Percentiles rank a stretch among this genome's conserved stretches.
Evolutionary conservation across 2,113 vertebrate genomes (phyloP).

Genomic region (Hemichromis elongatus): DNA sequence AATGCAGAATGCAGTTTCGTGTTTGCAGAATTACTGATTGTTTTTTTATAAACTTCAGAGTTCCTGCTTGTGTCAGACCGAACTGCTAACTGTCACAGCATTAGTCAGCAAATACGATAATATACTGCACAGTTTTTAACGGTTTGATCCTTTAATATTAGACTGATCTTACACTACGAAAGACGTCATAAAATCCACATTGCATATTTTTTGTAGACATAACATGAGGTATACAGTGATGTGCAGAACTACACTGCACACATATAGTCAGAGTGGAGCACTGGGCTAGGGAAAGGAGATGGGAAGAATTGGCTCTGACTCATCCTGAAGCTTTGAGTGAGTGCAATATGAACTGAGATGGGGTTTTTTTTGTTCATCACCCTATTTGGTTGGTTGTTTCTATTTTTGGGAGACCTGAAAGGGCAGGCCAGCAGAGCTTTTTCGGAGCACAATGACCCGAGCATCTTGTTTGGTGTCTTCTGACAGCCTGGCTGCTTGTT

Average conservation of each 20-base stretch:
- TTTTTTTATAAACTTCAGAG: neutral
- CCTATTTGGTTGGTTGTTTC: neutral
- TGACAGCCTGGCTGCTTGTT: neutral
- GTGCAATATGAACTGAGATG: neutral
- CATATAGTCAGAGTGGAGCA: neutral
- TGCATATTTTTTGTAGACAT: neutral
- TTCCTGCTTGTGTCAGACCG: neutral
- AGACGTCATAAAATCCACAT: neutral
- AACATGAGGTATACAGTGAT: neutral
- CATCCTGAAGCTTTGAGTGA: neutral
- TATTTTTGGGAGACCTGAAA: neutral
- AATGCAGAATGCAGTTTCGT: neutral
- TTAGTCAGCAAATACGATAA: neutral
- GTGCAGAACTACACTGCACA: neutral
- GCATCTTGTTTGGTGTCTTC: neutral
- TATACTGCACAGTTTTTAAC: neutral
- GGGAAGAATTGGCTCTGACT: neutral
- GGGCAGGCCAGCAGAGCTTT: neutral
- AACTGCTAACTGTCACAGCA: neutral
- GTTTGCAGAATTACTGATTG: neutral
- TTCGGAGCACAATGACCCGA: accelerated
- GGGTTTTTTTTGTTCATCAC: neutral
- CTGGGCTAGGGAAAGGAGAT: neutral
- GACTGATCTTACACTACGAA: neutral
- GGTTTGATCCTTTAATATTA: neutral